Evolutionary conservation across 92 coral and sea anemone species (phyloP), one percentile per base, ranked within the genome.

Genomic region (Zoanthus solanderi): DNA sequence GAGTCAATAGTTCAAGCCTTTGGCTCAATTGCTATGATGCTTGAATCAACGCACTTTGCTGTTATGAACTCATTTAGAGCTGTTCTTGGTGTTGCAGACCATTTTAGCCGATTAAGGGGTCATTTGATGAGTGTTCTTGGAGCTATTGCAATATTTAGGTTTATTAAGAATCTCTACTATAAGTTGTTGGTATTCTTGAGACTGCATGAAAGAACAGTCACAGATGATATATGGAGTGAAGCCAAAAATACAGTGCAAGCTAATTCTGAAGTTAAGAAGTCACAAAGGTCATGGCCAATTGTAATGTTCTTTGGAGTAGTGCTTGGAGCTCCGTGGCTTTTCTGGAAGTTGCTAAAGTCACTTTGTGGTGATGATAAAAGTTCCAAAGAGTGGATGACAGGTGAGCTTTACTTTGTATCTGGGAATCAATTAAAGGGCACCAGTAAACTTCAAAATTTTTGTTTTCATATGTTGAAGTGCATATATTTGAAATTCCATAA

Each of bases 1-100:
- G 98, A 94, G 71, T 93, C 99, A 16, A 94, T 97, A 44, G 99
- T 97, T 42, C 99, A 97, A 53, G 99, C 99, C 5, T 97, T 97
- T 92, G 99, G 99, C 30, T 97, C 99, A 12, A 93, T 97, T 48
- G 96, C 99, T 2, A 97, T 95, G 99, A 97, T 97, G 99, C 75
- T 97, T 68, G 99, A 97, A 45, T 97, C 99, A 65, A 97, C 99
- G 0, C 98, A 95, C 79, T 97, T 97, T 94, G 99, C 99, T 14
- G 94, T 97, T 83, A 90, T 85, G 12, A 97, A 94, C 76, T 90
- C 99, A 28, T 97, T 97, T 79, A 81, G 93, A 68, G 99, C 99
- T 34, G 99, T 97, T 48, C 87, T 97, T 46, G 96, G 99, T 18
- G 98, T 96, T 23, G 99, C 99, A 2, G 98, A 97, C 85, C 98